These are phyloP conservation scores for Montifringilla adamsi DNA, from an alignment of 2,113 vertebrate species.

Conservation along the genomic window DNA sequence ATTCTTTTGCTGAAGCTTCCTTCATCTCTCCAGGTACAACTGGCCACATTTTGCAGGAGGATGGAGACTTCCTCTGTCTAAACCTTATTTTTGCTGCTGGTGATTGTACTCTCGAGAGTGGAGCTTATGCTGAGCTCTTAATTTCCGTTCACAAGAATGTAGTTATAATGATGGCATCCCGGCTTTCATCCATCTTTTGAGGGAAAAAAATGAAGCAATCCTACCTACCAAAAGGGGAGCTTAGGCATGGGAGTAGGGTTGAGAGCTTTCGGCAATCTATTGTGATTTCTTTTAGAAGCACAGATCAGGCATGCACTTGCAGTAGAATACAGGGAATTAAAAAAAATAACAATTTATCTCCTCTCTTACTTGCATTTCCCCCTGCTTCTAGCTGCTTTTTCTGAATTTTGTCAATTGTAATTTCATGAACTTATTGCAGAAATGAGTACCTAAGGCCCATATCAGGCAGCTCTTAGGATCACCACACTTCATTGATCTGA, in stretches of 20 bases:
- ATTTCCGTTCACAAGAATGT: background rate
- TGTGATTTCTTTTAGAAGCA: background rate
- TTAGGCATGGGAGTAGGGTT: background rate
- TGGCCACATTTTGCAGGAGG: background rate
- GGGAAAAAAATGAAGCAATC: background rate
- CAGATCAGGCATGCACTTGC: background rate
- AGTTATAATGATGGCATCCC: background rate
- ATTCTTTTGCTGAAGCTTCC: background rate
- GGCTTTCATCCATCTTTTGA: background rate
- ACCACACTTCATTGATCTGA: rapidly evolving
- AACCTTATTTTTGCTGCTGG: background rate
- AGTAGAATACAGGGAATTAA: background rate
- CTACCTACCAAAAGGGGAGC: background rate
- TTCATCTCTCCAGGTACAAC: background rate
- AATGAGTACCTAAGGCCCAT: background rate
- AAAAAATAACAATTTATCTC: background rate
- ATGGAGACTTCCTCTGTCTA: background rate
- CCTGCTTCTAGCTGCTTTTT: background rate
- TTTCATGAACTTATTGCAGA: background rate
- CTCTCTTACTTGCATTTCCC: background rate
- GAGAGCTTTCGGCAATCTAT: rapidly evolving
- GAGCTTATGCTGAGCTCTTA: background rate
- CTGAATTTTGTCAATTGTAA: background rate
- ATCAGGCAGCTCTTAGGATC: background rate
- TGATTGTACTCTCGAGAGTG: background rate